Evolutionary conservation across 2,113 vertebrate genomes (phyloP).

Genomic region (Osmerus eperlanus): DNA sequence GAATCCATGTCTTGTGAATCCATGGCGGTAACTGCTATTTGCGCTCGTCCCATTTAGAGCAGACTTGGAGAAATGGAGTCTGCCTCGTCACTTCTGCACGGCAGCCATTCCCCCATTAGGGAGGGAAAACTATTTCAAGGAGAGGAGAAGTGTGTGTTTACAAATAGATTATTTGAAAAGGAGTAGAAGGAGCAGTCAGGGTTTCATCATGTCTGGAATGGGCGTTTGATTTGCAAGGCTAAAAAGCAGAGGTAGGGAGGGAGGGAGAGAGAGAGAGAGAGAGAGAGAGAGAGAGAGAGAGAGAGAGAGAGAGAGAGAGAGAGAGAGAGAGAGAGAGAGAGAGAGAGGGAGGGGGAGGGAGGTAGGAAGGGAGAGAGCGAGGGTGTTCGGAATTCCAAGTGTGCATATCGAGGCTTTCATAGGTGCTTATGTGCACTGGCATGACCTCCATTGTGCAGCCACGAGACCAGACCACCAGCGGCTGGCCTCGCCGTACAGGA

Average conservation of each 20-base stretch:
- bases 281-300: background rate
- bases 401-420: constrained; percentile 24
- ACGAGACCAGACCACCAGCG: constrained; percentile 41
- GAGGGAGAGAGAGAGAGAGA: background rate
- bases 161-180: too few species aligned
- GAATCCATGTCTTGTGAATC: background rate
- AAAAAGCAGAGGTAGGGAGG: background rate
- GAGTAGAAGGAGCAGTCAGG: too few species aligned
- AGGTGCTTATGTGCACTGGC: constrained; percentile 36
- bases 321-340: background rate
- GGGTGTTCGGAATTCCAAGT: constrained; percentile 29
- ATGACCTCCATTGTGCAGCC: constrained; percentile 41
- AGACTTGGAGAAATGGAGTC: too few species aligned
- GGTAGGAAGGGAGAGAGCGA: background rate
- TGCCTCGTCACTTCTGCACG: too few species aligned
- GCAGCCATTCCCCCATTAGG: too few species aligned
- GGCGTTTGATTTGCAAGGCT: background rate
- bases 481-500: background rate
- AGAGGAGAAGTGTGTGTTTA: too few species aligned
- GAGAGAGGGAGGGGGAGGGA: background rate
- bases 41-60: too few species aligned
- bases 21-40: too few species aligned
- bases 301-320: too few species aligned
- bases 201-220: too few species aligned
- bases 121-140: too few species aligned